Evolutionary conservation across 2,888 invertebrate species (phyloP), one percentile per base, ranked within the genome.

Genomic region (Marronus borbonicus): DNA sequence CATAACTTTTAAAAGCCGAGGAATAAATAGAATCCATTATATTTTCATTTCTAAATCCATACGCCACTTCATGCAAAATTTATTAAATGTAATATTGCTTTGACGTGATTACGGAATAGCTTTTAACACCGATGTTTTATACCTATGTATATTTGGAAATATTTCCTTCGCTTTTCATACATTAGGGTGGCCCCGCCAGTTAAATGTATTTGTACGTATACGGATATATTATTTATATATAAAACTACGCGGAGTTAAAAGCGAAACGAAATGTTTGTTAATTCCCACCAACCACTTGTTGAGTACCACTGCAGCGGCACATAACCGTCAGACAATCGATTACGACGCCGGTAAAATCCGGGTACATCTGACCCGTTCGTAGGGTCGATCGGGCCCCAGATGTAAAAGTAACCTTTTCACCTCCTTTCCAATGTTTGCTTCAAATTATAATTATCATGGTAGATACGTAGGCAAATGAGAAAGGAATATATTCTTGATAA

Each of bases 241-340:
- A 20, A 39, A 44, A 8, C 7, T 62, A 39, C 39, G 39, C 3
- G 20, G 17, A 66, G 44, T 20, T 20, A 39, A n/a, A 39, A 39
- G 44, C 12, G 20, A 17, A 39, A 66, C 65, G 17, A n/a, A 44
- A 66, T n/a, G 7, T n/a, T 58, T 70, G 58, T 70, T 52, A 55
- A 39, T 70, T 58, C 44, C 44, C 58, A 20, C 55, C 58, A 70
- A 70, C 75, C 76, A 76, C 76, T 76, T 76, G 76, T 76, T 76
- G 76, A 76, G 64, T 66, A 76, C 76, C 76, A 65, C 76, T 76
- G 75, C 50, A 49, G 50, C 75, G 24, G 75, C 70, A 28, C 49
- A 44, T 39, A 55, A 55, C 70, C 55, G 55, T 58, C 70, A 70
- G 70, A 70, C 70, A 70, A 70, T 70, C 70, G 70, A 70, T 70